Conservation (phyloP, 35 echinoderm and acorn worm species). For the Acanthaster planci region DNA sequence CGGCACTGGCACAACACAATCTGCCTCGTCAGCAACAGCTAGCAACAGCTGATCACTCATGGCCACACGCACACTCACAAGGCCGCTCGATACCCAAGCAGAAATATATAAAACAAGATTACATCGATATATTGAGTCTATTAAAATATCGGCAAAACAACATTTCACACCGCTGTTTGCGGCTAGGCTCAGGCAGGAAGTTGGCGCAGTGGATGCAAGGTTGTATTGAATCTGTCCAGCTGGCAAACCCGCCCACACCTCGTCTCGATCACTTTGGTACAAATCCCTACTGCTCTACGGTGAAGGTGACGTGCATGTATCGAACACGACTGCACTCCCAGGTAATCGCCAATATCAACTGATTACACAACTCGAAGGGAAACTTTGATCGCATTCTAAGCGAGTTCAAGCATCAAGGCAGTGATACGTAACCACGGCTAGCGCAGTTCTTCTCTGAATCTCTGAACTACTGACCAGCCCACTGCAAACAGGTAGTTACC, state of each 20-base stretch:
- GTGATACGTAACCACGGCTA: neutral
- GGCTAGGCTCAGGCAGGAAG: neutral
- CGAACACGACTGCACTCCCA: neutral
- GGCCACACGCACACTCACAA: neutral
- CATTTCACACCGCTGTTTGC: neutral
- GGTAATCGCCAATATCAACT: conserved; percentile 4
- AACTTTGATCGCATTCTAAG: neutral
- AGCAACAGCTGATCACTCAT: neutral
- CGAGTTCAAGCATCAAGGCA: neutral
- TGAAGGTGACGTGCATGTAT: too few species aligned
- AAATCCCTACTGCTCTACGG: too few species aligned
- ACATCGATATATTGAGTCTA: conserved; percentile 24
- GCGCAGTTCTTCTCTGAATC: too few species aligned
- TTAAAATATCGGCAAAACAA: conserved; percentile 7
- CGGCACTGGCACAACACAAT: neutral
- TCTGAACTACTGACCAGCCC: too few species aligned
- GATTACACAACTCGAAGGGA: conserved; percentile 10
- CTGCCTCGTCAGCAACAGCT: conserved; percentile 12
- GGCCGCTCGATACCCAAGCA: neutral
- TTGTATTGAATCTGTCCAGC: too few species aligned
- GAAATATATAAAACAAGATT: neutral
- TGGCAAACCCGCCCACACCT: too few species aligned
- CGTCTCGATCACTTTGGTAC: too few species aligned
- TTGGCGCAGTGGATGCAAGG: neutral
- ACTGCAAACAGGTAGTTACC: too few species aligned